These are phyloP conservation scores for Neodiprion fabricii DNA, from an alignment of 1,140 invertebrate species.

Conservation along the genomic window DNA sequence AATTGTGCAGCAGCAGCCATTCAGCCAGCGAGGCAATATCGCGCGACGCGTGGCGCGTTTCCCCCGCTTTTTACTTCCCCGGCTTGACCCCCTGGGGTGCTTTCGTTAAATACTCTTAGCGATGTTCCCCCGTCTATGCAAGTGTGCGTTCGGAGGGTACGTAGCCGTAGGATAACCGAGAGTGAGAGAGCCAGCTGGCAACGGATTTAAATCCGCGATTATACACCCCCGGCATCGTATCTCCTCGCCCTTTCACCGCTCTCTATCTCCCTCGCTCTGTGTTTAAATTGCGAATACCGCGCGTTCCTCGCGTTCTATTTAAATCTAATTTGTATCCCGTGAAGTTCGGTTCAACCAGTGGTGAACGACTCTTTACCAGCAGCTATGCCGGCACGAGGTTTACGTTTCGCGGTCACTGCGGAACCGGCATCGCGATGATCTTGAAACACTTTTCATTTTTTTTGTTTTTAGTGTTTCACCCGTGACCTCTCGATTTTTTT, in stretches of 20 bases:
- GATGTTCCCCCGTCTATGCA: neutral
- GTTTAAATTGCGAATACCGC: conserved; percentile 53
- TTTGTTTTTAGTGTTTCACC: no score
- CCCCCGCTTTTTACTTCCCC: no score
- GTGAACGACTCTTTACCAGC: neutral
- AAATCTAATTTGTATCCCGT: conserved; percentile 54
- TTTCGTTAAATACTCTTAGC: neutral
- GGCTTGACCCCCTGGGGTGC: neutral
- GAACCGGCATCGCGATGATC: no score
- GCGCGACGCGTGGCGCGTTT: no score
- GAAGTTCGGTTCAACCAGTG: neutral
- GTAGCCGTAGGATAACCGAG: no score
- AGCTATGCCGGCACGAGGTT: no score
- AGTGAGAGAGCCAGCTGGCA: conserved; percentile 11
- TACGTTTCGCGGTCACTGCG: no score
- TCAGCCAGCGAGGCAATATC: no score
- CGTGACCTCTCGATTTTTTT: no score
- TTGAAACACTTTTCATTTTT: no score
- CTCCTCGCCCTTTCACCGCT: conserved; percentile 8
- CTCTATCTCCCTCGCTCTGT: conserved; percentile 26
- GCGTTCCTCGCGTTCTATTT: conserved; percentile 53
- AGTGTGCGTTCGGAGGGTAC: no score
- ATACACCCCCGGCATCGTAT: conserved; percentile 24
- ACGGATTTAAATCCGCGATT: conserved; percentile 38
- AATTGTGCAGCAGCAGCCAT: no score